Base-by-base conservation (phyloP, 2,113 vertebrate genomes). In the Thinocorus orbignyianus region DNA sequence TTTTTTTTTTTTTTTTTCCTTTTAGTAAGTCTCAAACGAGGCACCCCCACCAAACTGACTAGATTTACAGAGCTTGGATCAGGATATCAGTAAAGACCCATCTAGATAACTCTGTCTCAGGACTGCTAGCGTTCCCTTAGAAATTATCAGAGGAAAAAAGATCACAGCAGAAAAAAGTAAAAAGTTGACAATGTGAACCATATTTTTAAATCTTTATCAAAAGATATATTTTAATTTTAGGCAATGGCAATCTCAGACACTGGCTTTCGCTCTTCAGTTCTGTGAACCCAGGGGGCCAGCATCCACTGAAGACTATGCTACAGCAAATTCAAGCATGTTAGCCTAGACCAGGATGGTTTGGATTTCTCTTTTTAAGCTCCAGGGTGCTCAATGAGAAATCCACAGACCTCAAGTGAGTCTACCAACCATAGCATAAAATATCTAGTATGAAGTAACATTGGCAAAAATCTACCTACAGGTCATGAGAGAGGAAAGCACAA, bases 401-500 rank as follows among this genome's bases (percentile, higher is more conserved):
- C 18, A 6, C 41, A 91, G 60, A 65, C 61, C 65, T 72, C 76
- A 60, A 66, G 24, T n/a, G 33, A 81, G 42, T 68, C 73, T 87
- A 82, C 64, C 49, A 87, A 54, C 25, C 25, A 22, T 8, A 70
- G 58, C 57, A 88, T 51, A 92, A 95, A 92, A 89, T 54, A 73
- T 19, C 72, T 89, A 46, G 33, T 66, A 16, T 70, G 60, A 74
- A 84, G 74, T 60, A 90, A 85, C 39, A 33, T 80, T 77, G 62
- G 37, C 84, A 85, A 80, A 91, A 80, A 37, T 71, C 81, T 93
- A 66, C 57, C 66, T 90, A 44, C 49, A 69, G 44, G 37, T 93
- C 65, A 64, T n/a, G 19, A 69, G 52, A 61, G 64, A 76, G 33
- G 48, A 81, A 55, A 65, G 39, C 68, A 41, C 44, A 65, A 81